A percentile compares a stretch with the other conserved stretches of the same genome.
These are phyloP conservation scores for Lycocorax pyrrhopterus DNA, from an alignment of 2,113 vertebrate genomes.

Conservation along the genomic window DNA sequence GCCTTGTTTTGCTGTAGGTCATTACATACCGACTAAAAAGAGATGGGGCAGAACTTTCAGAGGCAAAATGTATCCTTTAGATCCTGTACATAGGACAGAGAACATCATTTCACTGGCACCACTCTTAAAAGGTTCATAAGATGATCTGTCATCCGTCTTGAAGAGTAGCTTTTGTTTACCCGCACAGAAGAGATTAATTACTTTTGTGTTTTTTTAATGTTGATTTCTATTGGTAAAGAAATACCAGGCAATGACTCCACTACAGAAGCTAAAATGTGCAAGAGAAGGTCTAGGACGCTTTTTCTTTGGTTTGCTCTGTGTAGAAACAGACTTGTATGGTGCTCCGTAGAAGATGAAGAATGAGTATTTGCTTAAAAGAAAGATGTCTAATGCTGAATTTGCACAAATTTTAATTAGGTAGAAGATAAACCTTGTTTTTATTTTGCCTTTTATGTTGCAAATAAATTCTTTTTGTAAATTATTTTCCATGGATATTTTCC, in stretches of 20 bases:
- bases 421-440: not conserved
- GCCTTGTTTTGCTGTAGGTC: not conserved
- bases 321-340: not conserved
- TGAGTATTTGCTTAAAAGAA: not conserved
- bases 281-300: not conserved
- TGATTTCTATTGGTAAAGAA: not conserved
- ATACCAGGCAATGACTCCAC: not conserved
- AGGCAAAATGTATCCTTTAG: not conserved
- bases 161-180: not conserved
- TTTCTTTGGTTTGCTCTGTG: not conserved
- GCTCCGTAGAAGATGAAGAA: not conserved
- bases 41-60: not conserved
- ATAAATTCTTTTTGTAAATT: constrained; percentile 27
- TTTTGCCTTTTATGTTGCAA: not conserved
- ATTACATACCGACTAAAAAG: not conserved
- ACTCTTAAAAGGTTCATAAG: not conserved
- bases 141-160: not conserved
- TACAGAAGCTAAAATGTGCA: not conserved
- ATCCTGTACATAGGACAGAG: not conserved
- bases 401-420: not conserved
- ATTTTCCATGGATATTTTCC: constrained; percentile 60
- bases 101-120: not conserved
- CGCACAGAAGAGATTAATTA: not conserved
- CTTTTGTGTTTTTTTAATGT: not conserved
- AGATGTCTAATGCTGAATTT: not conserved